A percentile compares a stretch with the other conserved stretches of the same genome.
Evolutionary conservation across 2,888 invertebrate species (phyloP).

Genomic region (Selenia dentaria): DNA sequence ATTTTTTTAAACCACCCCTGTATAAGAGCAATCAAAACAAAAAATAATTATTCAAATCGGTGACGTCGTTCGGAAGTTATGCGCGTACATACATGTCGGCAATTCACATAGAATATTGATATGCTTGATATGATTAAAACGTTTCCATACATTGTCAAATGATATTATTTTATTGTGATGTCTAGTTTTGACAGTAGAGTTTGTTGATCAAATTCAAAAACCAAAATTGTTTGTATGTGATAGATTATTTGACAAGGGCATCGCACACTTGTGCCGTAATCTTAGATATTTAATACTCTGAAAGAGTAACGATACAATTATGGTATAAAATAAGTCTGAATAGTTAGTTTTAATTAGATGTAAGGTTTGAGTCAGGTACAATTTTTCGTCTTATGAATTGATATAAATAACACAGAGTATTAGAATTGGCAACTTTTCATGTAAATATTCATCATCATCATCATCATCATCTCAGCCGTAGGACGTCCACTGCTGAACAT

Average conservation of each 20-base stretch:
- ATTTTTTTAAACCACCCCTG: too few species aligned
- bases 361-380: constrained; percentile 17
- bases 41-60: too few species aligned
- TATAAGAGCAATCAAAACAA: too few species aligned
- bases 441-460: too few species aligned
- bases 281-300: constrained; percentile 34
- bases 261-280: constrained; percentile 16
- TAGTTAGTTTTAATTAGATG: constrained; percentile 24
- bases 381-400: constrained; percentile 20
- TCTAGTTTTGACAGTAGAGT: not conserved
- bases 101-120: too few species aligned
- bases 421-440: constrained; percentile 2
- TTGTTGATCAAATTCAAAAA: constrained; percentile 9
- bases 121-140: too few species aligned
- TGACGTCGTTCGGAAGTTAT: too few species aligned
- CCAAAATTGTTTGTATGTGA: constrained; percentile 24
- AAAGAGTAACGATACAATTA: constrained; percentile 38
- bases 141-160: not conserved
- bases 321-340: constrained; percentile 52
- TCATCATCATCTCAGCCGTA: too few species aligned
- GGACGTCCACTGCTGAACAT: too few species aligned
- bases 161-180: not conserved
- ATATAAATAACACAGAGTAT: constrained; percentile 6
- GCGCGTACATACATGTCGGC: too few species aligned
- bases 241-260: constrained; percentile 12